Base-by-base conservation (phyloP, 2,888 invertebrate species). In the Cantharis nigra region DNA sequence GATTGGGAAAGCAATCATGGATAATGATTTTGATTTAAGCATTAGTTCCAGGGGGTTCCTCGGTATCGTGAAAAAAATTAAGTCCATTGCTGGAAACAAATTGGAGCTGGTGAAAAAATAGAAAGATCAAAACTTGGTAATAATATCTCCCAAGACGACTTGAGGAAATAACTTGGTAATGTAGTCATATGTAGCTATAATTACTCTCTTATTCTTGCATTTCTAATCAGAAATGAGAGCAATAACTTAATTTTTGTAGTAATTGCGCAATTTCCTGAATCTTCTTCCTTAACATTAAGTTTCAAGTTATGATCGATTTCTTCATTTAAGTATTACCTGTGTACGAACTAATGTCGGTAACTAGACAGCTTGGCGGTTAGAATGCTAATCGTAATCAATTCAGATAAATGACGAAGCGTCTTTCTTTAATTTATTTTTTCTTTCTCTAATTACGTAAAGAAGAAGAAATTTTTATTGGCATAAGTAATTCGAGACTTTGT, bases 351-450 rank as follows among this genome's bases (percentile, higher is more conserved):
- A 64, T 20, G 18, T 64, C 13, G 65, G 65, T 67, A 67, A 67
- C 23, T 67, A 67, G 65, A 67, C 65, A 67, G 65, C 65, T 67
- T 67, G 65, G 65, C 65, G 65, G 20, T 67, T 20, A 67, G 65
- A 67, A 67, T 67, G 65, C 65, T 67, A 67, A 67, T 67, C 65
- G 20, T 67, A 67, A 67, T 67, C 23, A 67, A 67, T 67, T 13
- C 65, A 26, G 20, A 9, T 67, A 67, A 67, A 67, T 67, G 65
- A 67, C 65, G 20, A 67, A 67, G 65, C 65, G n/a, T 23, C 65
- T 67, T 67, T 20, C 20, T 67, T 14, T 67, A 18, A 65, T 23
- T 20, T 30, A 10, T 30, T 30, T 20, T 67, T 20, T n/a, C 23
- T 65, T 65, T 23, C 26, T 26, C 65, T 67, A 67, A 67, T 23